These are phyloP conservation scores for Ptychobarbus kaznakovi DNA, from an alignment of 2,797 vertebrate genomes.

Conservation along the genomic window DNA sequence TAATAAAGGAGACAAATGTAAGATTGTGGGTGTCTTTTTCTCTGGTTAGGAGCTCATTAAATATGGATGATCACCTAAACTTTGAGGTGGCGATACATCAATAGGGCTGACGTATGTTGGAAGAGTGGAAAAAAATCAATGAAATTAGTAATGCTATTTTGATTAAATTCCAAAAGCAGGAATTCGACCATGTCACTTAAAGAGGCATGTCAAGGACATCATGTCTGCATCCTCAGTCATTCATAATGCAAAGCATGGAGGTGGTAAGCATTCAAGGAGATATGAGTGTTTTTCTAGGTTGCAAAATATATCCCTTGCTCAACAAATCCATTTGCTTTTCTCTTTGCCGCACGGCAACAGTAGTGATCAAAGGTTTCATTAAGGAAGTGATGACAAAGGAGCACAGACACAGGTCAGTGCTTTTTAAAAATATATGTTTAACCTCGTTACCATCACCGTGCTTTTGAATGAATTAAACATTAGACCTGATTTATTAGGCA, in stretches of 20 bases:
- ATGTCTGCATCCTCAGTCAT: neutral
- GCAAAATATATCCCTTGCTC: neutral
- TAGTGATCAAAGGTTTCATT: constrained; percentile 34
- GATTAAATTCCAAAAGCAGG: constrained; percentile 15
- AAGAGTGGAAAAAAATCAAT: constrained; percentile 10
- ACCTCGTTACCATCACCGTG: constrained; percentile 52
- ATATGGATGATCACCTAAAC: constrained; percentile 16
- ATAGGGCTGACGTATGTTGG: constrained; percentile 4
- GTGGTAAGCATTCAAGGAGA: neutral
- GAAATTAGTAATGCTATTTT: constrained; percentile 8
- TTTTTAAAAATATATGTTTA: constrained; percentile 64
- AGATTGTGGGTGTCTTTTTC: neutral
- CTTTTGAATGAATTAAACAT: constrained; percentile 50
- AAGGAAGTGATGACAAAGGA: constrained; percentile 45
- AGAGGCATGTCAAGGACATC: constrained; percentile 5
- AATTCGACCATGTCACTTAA: neutral
- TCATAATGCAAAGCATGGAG: neutral
- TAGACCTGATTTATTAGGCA: constrained; percentile 57
- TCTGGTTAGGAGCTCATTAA: neutral
- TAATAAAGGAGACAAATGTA: neutral
- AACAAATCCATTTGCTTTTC: constrained; percentile 23
- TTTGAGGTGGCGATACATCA: constrained; percentile 1
- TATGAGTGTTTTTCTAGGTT: neutral
- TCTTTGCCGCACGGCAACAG: neutral
- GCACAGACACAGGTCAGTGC: constrained; percentile 52